These are phyloP conservation scores for Mycalesis mineus DNA, from an alignment of 2,888 invertebrate genomes.

Conservation along the genomic window DNA sequence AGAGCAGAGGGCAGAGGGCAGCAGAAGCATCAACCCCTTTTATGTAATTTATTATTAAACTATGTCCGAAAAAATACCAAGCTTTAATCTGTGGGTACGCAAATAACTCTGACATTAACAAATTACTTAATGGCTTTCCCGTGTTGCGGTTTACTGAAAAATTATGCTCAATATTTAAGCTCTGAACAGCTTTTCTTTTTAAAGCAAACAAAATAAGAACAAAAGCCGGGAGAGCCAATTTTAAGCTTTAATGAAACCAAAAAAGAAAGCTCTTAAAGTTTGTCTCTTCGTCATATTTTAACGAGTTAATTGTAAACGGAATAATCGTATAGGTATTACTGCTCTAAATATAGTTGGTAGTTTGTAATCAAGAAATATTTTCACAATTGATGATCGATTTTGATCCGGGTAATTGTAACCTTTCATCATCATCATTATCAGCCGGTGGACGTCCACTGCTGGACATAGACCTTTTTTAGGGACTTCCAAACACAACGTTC, in stretches of 20 bases:
- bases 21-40: neutral
- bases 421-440: too few relatives aligned
- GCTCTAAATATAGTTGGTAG: too few relatives aligned
- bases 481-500: too few relatives aligned
- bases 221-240: neutral
- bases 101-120: neutral
- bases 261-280: neutral
- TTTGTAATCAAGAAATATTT: too few relatives aligned
- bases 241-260: neutral
- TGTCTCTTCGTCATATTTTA: neutral
- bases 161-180: conserved; percentile 2
- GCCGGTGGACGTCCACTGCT: too few relatives aligned
- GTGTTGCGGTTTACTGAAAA: conserved; percentile 6
- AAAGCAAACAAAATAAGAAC: conserved; percentile 2
- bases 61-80: neutral
- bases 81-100: neutral
- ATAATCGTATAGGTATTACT: too few relatives aligned
- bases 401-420: too few relatives aligned
- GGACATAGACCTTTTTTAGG: too few relatives aligned
- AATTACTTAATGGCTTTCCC: conserved; percentile 6
- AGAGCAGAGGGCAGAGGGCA: too few relatives aligned
- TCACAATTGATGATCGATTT: too few relatives aligned
- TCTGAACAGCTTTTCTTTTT: neutral
- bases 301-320: neutral
- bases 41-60: neutral